Percentiles rank a stretch among this genome's conserved stretches.
Conservation (phyloP, 2,888 invertebrate species). For the Erebia epiphron region DNA sequence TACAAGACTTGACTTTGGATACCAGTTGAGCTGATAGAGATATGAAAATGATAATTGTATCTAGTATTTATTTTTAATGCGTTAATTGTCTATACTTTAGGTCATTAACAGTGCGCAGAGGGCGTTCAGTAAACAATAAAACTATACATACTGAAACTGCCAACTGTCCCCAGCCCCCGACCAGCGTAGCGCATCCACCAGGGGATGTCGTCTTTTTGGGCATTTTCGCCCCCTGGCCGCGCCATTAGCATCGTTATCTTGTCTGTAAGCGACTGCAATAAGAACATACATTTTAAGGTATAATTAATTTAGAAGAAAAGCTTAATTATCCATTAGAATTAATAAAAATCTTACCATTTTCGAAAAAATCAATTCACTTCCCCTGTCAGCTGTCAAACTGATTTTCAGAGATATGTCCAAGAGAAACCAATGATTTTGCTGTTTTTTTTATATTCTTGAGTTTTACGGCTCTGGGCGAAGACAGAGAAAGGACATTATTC, state of each 20-base stretch:
- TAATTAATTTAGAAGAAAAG: slow-evolving; percentile 46
- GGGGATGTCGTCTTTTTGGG: slow-evolving; percentile 91
- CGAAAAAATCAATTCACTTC: slow-evolving; percentile 77
- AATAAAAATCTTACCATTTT: slow-evolving; percentile 69
- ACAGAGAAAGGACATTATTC: too few relatives aligned
- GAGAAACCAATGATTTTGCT: too few relatives aligned
- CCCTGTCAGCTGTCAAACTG: slow-evolving; percentile 55
- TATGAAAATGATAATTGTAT: not conserved
- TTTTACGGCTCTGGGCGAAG: too few relatives aligned
- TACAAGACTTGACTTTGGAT: slow-evolving; percentile 23
- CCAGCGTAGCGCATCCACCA: slow-evolving; percentile 96
- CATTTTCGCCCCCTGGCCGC: slow-evolving; percentile 90
- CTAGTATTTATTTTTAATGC: not conserved
- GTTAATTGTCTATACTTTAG: not conserved
- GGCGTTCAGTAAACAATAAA: slow-evolving; percentile 39
- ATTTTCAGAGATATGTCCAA: not conserved
- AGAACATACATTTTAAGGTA: slow-evolving; percentile 50
- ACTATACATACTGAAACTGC: slow-evolving; percentile 89
- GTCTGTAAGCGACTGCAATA: slow-evolving; percentile 88
- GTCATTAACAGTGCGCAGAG: slow-evolving; percentile 3
- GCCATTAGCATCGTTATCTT: slow-evolving; percentile 91
- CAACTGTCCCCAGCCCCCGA: slow-evolving; percentile 91
- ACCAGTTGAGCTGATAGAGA: slow-evolving; percentile 38
- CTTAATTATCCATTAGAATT: slow-evolving; percentile 46
- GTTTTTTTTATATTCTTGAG: too few relatives aligned